Evolutionary conservation across 2,888 invertebrate species (phyloP).

Genomic region (Eupithecia centaureata): DNA sequence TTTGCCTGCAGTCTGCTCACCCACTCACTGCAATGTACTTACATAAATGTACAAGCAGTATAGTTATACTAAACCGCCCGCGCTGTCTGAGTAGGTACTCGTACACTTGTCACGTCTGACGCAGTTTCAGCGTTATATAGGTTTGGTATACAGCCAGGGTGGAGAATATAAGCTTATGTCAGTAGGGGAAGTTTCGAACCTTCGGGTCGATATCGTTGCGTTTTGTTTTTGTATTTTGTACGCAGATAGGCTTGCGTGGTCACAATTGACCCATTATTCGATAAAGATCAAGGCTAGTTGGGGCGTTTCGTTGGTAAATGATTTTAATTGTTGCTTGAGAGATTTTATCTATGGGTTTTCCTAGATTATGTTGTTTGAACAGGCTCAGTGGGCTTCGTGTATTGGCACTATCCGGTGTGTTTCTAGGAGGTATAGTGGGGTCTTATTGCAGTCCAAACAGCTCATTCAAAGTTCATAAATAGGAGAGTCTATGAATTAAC

Average conservation of each 20-base stretch:
- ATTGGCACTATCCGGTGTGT: conserved; percentile 50
- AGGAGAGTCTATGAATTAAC: conserved; percentile 66
- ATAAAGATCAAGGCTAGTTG: conserved; percentile 36
- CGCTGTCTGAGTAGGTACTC: conserved; percentile 73
- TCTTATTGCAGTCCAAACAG: conserved; percentile 71
- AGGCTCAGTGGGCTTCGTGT: not conserved
- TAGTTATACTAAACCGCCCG: conserved; percentile 45
- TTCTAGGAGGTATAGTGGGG: conserved; percentile 53
- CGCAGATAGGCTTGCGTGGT: conserved; percentile 40
- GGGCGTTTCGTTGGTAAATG: conserved; percentile 22
- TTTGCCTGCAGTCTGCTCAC: conserved; percentile 81
- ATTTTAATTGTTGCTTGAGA: conserved; percentile 24
- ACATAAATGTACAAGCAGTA: conserved; percentile 54
- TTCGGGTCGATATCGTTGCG: conserved; percentile 53
- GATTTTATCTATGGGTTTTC: conserved; percentile 24
- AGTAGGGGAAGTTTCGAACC: conserved; percentile 58
- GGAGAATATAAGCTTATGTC: conserved; percentile 63
- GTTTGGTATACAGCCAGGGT: conserved; percentile 50
- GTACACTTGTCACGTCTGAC: conserved; percentile 73
- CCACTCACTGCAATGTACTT: conserved; percentile 79
- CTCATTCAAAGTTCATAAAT: conserved; percentile 64
- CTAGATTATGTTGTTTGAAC: conserved; percentile 6
- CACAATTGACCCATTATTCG: conserved; percentile 42
- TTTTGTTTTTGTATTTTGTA: conserved; percentile 41
- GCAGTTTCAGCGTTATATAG: conserved; percentile 69